A percentile compares a stretch with the other conserved stretches of the same genome.
Evolutionary conservation across 2,888 invertebrate genomes (phyloP).

Genomic region (Nezara viridula): DNA sequence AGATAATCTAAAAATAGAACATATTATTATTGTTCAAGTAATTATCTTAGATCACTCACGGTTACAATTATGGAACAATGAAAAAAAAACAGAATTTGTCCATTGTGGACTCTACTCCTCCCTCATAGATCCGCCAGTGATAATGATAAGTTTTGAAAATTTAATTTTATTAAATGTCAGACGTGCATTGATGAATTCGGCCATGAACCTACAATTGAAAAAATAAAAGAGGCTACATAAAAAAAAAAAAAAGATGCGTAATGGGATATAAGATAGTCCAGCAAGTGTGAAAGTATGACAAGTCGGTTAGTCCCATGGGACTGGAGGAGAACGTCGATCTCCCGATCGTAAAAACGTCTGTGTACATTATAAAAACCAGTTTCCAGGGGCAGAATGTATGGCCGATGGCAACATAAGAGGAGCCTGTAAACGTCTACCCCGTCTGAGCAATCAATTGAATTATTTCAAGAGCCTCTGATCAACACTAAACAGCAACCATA

Average conservation of each 20-base stretch:
- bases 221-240: background rate
- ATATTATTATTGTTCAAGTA: no score
- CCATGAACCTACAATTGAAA: background rate
- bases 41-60: no score
- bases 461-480: constrained; percentile 1
- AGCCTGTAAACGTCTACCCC: background rate
- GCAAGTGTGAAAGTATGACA: constrained; percentile 6
- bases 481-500: constrained; percentile 14
- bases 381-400: background rate
- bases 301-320: background rate
- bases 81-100: no score
- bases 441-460: background rate
- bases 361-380: constrained; percentile 13
- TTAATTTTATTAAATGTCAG: background rate
- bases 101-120: no score
- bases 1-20: no score
- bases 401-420: background rate
- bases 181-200: background rate
- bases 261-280: background rate
- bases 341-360: constrained; percentile 7
- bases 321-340: background rate
- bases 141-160: no score
- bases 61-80: no score
- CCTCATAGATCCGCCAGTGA: no score
- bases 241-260: no score